Percentiles rank a stretch among this genome's conserved stretches.
phyloP scores from a whole-genome alignment of 2,113 vertebrate genomes.

The Marcusenius ussheri region DNA sequence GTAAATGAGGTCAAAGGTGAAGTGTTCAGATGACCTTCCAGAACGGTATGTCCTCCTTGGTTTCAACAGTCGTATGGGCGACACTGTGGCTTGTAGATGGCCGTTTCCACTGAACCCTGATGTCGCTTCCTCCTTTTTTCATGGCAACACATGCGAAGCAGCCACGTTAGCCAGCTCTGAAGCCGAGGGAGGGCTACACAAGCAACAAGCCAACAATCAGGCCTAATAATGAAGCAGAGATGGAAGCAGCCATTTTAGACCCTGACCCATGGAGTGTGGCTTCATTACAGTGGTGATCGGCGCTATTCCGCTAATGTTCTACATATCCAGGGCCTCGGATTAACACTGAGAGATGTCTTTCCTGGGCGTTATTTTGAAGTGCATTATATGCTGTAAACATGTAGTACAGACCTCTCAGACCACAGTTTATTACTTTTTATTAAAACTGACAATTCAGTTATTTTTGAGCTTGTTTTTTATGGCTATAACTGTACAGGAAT shows the following conservation, averaged over 20 bases:
- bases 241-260: neutral
- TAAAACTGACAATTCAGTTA: conserved; percentile 46
- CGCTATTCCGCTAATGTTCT: neutral
- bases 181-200: neutral
- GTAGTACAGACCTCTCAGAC: conserved; percentile 16
- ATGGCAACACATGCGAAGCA: neutral
- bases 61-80: neutral
- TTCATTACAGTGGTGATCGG: neutral
- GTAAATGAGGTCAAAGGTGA: neutral
- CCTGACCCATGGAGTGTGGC: neutral
- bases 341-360: neutral
- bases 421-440: conserved; percentile 53
- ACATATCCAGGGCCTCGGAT: neutral
- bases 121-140: neutral
- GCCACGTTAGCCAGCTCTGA: neutral
- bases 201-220: neutral
- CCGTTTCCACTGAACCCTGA: neutral
- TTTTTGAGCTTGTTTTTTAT: conserved; percentile 65
- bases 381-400: conserved; percentile 20
- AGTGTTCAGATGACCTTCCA: neutral
- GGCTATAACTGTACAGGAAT: conserved; percentile 71
- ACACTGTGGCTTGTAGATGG: neutral
- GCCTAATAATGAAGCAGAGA: neutral
- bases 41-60: neutral
- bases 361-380: conserved; percentile 22